Evolutionary conservation across 23 tunicate genomes (phyloP), one percentile per base, ranked within the genome.

Genomic region (Phallusia fumigata): DNA sequence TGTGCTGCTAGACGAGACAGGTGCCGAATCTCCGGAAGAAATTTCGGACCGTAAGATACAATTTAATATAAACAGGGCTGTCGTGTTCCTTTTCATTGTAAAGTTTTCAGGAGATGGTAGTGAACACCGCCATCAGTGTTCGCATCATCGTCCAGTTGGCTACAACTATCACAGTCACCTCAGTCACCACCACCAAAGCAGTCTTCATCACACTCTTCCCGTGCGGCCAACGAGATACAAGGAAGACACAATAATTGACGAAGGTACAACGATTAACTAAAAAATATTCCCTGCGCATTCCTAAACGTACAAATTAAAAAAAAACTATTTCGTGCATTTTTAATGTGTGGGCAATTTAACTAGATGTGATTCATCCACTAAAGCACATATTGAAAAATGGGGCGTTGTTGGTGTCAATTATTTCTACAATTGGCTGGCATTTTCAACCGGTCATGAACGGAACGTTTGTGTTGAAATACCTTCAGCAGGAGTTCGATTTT

Each of bases 401-500:
- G 19, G 85, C 58, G 51, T n/a, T 82, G 30, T 30, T 82, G 15
- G 35, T 73, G 35, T 26, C 85, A 16, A 53, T 82, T 30, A 16
- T 83, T 13, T 49, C 80, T 19, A 83, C 73, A 36, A 24, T 83
- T 0, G 80, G 80, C 18, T 83, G 86, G 86, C 80, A 83, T 73
- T 49, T 83, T 30, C 86, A 83, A 51, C 86, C 86, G 0, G 32
- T 83, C 32, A 83, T 28, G 35, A 83, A 35, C 32, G 86, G 86
- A 28, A 83, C 86, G n/a, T 83, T 83, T 76, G 86, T 83, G 73
- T 24, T 83, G 22, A 83, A 83, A 75, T 83, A 83, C 75, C 73
- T 83, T 32, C 86, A 83, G 49, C 80, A 75, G 47, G 86, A 83
- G 45, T 83, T 83, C 32, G 32, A 32, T 19, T 33, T 83, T 28